Conservation (phyloP, 2,797 vertebrate genomes). For the Anomalospiza imberbis region DNA sequence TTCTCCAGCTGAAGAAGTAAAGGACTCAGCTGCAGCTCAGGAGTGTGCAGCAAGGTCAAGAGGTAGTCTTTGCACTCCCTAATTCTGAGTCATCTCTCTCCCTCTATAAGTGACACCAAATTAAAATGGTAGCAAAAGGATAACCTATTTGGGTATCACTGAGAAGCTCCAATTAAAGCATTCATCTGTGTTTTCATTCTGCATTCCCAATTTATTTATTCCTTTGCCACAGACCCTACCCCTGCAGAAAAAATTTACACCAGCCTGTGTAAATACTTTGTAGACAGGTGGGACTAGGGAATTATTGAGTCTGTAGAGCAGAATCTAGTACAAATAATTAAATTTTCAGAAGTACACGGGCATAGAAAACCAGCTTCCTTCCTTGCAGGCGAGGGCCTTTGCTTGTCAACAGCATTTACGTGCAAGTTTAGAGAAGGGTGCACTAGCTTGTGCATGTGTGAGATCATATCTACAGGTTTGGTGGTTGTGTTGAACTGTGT, state of each 20-base stretch:
- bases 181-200: background rate
- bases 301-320: background rate
- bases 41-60: background rate
- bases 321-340: background rate
- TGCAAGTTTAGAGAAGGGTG: background rate
- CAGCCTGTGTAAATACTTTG: background rate
- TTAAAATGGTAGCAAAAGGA: background rate
- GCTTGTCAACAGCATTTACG: background rate
- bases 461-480: background rate
- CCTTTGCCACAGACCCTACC: background rate
- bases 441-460: accelerated
- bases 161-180: background rate
- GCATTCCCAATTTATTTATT: background rate
- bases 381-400: background rate
- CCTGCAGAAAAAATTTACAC: background rate
- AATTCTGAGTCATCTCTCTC: background rate
- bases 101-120: background rate
- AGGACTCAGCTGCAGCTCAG: background rate
- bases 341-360: background rate
- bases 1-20: background rate
- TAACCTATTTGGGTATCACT: background rate
- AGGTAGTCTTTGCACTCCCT: background rate
- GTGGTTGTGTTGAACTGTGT: background rate
- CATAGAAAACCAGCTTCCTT: background rate
- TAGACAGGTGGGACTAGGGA: background rate